phyloP scores from a whole-genome alignment of 2,797 vertebrate genomes.

The Apogon hyalosoma region DNA sequence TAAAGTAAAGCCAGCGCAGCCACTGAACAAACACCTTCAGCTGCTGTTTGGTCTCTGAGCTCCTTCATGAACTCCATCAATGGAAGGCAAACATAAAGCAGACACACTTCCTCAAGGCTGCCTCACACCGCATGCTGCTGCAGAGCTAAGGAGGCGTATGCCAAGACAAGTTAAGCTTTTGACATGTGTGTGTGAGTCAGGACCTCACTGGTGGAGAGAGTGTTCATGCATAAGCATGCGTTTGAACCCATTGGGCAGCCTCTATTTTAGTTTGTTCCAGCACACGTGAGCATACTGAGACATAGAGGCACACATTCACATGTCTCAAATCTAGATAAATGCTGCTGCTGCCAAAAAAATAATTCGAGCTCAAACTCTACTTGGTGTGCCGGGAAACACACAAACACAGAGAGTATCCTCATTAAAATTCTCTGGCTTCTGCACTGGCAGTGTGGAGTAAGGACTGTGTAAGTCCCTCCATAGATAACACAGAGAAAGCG shows the following conservation, averaged over 20 bases:
- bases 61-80: slow-evolving; percentile 71
- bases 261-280: slow-evolving; percentile 51
- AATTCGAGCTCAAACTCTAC: slow-evolving; percentile 33
- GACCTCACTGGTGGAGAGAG: slow-evolving; percentile 67
- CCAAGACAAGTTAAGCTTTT: slow-evolving; percentile 72
- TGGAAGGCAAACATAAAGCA: slow-evolving; percentile 69
- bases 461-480: slow-evolving; percentile 53
- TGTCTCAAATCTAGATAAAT: slow-evolving; percentile 31
- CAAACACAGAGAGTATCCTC: slow-evolving; percentile 47
- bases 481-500: slow-evolving; percentile 62
- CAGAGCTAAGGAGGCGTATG: slow-evolving; percentile 60
- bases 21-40: slow-evolving; percentile 73
- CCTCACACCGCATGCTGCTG: slow-evolving; percentile 44
- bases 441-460: slow-evolving; percentile 44
- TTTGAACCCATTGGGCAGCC: slow-evolving; percentile 55
- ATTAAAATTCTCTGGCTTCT: slow-evolving; percentile 64
- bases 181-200: slow-evolving; percentile 71
- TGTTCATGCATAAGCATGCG: slow-evolving; percentile 75
- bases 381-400: slow-evolving; percentile 36
- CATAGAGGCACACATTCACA: slow-evolving; percentile 46
- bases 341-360: slow-evolving; percentile 31
- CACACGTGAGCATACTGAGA: slow-evolving; percentile 46
- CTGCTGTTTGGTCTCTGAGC: slow-evolving; percentile 68
- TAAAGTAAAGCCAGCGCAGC: slow-evolving; percentile 60
- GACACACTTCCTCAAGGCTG: slow-evolving; percentile 49